Evolutionary conservation across 1,140 invertebrate species (phyloP).

Genomic region (Tetramorium parvispinum): DNA sequence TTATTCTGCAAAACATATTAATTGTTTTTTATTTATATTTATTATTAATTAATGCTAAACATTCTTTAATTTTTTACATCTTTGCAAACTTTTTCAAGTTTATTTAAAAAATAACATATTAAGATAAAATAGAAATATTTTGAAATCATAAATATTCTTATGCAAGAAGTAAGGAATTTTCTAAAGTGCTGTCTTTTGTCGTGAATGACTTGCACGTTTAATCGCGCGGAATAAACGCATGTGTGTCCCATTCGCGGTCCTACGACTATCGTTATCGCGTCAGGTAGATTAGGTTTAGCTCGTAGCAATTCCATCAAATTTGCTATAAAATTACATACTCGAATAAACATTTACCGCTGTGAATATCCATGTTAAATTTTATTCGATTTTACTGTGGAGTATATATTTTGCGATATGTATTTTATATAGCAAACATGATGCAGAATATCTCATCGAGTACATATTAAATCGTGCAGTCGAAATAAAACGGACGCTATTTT

Average conservation of each 20-base stretch:
- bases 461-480: background rate
- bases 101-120: background rate
- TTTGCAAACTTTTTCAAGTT: constrained; percentile 1
- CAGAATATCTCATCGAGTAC: background rate
- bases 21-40: background rate
- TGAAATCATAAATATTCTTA: background rate
- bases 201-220: constrained; percentile 20
- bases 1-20: background rate
- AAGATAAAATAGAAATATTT: background rate
- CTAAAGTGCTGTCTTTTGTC: background rate
- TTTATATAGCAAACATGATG: background rate
- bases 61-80: background rate
- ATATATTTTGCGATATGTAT: background rate
- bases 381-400: background rate
- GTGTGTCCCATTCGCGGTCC: background rate
- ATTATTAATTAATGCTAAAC: background rate
- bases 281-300: constrained; percentile 11
- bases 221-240: background rate
- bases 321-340: constrained; percentile 21
- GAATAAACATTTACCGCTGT: constrained; percentile 32
- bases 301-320: background rate
- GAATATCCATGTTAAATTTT: background rate
- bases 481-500: background rate
- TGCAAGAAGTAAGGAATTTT: background rate
- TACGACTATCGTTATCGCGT: constrained; percentile 5